Evolutionary conservation across 2,888 invertebrate genomes (phyloP).

Genomic region (Rhogogaster chlorosoma): DNA sequence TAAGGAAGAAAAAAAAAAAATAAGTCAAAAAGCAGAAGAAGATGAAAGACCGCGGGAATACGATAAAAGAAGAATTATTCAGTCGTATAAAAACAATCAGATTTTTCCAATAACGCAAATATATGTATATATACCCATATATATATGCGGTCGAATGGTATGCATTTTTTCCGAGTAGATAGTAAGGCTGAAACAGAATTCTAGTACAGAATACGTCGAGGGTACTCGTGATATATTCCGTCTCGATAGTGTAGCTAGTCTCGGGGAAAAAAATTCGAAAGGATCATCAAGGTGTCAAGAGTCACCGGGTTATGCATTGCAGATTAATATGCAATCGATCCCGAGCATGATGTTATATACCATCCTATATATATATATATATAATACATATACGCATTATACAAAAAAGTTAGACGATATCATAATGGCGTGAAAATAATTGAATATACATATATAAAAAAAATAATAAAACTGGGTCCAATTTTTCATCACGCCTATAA

Average conservation of each 20-base stretch:
- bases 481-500: background rate
- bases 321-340: conserved; percentile 12
- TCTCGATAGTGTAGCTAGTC: conserved; percentile 27
- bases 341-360: background rate
- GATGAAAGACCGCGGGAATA: no score
- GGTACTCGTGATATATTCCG: conserved; percentile 3
- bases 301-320: background rate
- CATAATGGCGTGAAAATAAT: conserved; percentile 6
- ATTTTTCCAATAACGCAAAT: no score
- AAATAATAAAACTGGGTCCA: background rate
- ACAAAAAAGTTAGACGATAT: background rate
- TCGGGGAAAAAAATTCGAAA: conserved; percentile 15
- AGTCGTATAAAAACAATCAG: no score
- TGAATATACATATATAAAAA: background rate
- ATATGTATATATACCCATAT: no score
- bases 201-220: background rate
- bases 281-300: conserved; percentile 35
- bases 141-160: background rate
- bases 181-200: no score
- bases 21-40: no score
- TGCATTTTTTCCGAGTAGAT: background rate
- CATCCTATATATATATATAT: background rate
- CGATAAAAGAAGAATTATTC: no score
- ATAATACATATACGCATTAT: no score
- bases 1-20: background rate